Percentiles rank a stretch among this genome's conserved stretches.
Conservation (phyloP, 2,113 vertebrate species). For the Oncorhynchus mykiss region DNA sequence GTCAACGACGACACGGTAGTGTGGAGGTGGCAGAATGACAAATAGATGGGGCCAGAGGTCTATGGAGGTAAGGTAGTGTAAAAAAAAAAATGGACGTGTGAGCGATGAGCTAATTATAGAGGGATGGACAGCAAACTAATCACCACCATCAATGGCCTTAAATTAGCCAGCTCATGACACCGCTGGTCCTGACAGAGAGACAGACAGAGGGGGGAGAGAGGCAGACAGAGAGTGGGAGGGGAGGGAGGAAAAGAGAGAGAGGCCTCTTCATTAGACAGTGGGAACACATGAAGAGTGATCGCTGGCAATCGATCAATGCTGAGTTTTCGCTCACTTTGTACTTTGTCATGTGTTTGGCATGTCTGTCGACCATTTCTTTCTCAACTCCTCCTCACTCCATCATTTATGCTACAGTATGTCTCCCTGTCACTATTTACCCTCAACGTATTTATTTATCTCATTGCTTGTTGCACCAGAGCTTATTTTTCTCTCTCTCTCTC, state of each 20-base stretch:
- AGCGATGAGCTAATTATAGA: slow-evolving; percentile 60
- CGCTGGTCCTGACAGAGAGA: slow-evolving; percentile 14
- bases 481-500: slow-evolving; percentile 2
- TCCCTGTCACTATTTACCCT: no score
- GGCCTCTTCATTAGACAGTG: not conserved
- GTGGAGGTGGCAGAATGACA: no score
- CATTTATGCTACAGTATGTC: no score
- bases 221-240: not conserved
- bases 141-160: slow-evolving; percentile 49
- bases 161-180: slow-evolving; percentile 51
- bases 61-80: no score
- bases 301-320: not conserved
- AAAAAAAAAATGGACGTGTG: no score
- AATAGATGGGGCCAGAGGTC: no score
- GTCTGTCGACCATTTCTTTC: not conserved
- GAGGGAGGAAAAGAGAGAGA: not conserved
- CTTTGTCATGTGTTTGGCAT: not conserved
- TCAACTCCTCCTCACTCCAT: not conserved
- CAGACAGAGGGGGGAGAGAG: slow-evolving; percentile 20
- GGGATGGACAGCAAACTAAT: slow-evolving; percentile 70
- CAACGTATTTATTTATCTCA: not conserved
- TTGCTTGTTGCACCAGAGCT: slow-evolving; percentile 26
- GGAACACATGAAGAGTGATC: not conserved
- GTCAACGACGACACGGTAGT: no score
- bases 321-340: not conserved